Evolutionary conservation across 2,113 vertebrate species (phyloP).

Genomic region (Porphyrio hochstetteri): DNA sequence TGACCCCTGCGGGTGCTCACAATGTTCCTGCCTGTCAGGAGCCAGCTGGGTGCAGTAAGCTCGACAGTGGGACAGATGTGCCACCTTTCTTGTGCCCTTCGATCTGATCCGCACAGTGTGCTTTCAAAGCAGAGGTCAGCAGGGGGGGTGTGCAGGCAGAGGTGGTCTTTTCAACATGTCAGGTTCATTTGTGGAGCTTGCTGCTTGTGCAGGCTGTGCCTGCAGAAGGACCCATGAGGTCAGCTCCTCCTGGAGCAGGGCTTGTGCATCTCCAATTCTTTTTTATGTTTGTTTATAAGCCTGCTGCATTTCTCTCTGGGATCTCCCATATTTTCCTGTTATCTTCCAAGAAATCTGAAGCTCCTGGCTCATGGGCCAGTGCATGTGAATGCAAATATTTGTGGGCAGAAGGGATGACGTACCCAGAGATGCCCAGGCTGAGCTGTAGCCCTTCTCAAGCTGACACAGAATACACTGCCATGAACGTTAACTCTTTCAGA

Average conservation of each 20-base stretch:
- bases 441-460: not conserved
- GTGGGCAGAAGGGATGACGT: not conserved
- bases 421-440: not conserved
- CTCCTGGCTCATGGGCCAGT: not conserved
- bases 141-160: not conserved
- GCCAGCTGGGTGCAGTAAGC: accelerated
- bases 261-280: not conserved
- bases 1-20: not conserved
- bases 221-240: not conserved
- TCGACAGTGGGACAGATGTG: not conserved
- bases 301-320: not conserved
- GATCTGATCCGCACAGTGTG: accelerated
- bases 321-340: not conserved
- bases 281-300: not conserved
- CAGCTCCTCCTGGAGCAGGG: not conserved
- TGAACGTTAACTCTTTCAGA: not conserved
- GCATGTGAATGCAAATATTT: not conserved
- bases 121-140: not conserved
- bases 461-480: not conserved
- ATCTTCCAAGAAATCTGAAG: not conserved
- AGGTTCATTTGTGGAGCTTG: not conserved
- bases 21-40: not conserved
- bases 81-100: not conserved
- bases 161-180: accelerated
- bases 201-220: not conserved